Evolutionary conservation across 1,140 invertebrate species (phyloP).

Genomic region (Zophobas morio): DNA sequence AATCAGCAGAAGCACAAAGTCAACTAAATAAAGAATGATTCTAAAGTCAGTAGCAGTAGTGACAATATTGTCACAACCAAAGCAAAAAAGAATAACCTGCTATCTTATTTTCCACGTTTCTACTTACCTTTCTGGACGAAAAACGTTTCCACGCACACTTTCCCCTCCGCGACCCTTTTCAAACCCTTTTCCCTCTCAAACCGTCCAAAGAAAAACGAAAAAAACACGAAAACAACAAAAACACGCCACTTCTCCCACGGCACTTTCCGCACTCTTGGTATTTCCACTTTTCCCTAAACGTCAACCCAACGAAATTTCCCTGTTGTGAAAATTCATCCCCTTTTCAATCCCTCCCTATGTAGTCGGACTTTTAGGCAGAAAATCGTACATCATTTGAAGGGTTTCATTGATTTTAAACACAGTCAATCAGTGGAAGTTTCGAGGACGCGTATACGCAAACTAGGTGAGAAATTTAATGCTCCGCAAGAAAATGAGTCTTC

Average conservation of each 20-base stretch:
- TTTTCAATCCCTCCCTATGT: not conserved
- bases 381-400: not conserved
- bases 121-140: not conserved
- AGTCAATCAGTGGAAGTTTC: not conserved
- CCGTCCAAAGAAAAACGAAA: not conserved
- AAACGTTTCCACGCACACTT: not conserved
- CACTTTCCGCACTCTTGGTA: slow-evolving; percentile 29
- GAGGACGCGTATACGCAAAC: not conserved
- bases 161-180: no score
- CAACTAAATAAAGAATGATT: no score
- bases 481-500: not conserved
- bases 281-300: slow-evolving; percentile 37
- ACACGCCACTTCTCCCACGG: slow-evolving; percentile 7
- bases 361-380: not conserved
- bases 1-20: no score
- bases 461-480: slow-evolving; percentile 7
- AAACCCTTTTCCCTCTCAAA: not conserved
- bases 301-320: slow-evolving; percentile 21
- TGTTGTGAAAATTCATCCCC: slow-evolving; percentile 18
- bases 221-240: slow-evolving; percentile 42
- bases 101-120: no score
- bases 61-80: no score
- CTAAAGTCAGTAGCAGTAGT: no score
- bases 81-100: no score
- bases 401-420: slow-evolving; percentile 18